phyloP scores from a whole-genome alignment of 2,113 vertebrate species.

The Tyto alba region DNA sequence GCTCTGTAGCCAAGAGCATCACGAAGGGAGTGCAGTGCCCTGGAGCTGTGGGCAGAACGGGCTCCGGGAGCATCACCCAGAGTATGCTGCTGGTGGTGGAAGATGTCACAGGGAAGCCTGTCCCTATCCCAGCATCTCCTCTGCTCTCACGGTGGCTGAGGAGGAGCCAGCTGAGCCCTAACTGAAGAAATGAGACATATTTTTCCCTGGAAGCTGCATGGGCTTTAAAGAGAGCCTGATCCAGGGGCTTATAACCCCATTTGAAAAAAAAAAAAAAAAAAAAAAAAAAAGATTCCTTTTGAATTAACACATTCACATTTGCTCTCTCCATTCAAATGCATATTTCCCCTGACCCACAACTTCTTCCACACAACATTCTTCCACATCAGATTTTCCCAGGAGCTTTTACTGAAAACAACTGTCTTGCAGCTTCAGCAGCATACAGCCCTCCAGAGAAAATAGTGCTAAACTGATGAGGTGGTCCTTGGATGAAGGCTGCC shows the following conservation, averaged over 20 bases:
- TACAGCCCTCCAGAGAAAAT: background rate
- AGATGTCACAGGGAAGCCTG: background rate
- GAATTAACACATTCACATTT: background rate
- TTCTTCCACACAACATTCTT: background rate
- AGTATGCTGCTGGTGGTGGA: background rate
- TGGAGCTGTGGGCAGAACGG: background rate
- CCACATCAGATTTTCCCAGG: background rate
- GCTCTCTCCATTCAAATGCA: background rate
- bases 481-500: background rate
- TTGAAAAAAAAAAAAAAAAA: too few species aligned
- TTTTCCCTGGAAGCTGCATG: background rate
- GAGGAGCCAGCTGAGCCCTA: background rate
- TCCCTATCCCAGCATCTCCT: rapidly evolving
- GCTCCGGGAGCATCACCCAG: rapidly evolving
- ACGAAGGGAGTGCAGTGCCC: rapidly evolving
- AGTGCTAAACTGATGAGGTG: background rate
- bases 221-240: background rate
- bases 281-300: too few species aligned
- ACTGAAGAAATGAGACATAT: background rate
- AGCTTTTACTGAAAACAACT: background rate
- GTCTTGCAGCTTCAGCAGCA: background rate
- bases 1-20: background rate
- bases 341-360: background rate
- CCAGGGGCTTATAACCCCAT: background rate
- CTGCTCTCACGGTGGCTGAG: background rate